A percentile compares a stretch with the other conserved stretches of the same genome.
These are phyloP conservation scores for Herpetotheres cachinnans DNA, from an alignment of 2,113 vertebrate species.

Conservation along the genomic window DNA sequence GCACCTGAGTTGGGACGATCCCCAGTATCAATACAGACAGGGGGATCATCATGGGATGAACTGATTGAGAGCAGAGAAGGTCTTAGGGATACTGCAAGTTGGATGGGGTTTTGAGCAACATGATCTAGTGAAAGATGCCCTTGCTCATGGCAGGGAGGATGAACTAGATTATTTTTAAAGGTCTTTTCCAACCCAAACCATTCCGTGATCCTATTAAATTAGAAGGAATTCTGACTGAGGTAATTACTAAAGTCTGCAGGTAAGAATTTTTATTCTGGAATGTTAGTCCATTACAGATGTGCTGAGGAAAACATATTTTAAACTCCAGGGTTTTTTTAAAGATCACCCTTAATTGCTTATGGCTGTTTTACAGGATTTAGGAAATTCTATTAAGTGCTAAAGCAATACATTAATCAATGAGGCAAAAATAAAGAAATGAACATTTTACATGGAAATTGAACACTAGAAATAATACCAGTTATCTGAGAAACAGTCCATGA, in stretches of 20 bases:
- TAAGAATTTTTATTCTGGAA: background rate
- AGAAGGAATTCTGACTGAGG: background rate
- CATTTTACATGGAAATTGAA: background rate
- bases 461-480: background rate
- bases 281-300: background rate
- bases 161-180: background rate
- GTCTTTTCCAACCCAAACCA: background rate
- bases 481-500: background rate
- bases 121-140: background rate
- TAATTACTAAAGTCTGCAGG: background rate
- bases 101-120: background rate
- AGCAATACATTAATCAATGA: background rate
- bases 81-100: background rate
- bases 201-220: background rate
- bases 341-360: background rate
- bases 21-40: background rate
- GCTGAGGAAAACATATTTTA: background rate
- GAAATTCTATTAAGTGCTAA: background rate
- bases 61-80: background rate
- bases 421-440: background rate
- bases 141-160: background rate
- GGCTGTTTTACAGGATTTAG: background rate
- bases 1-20: rapidly evolving
- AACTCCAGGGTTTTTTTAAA: background rate
- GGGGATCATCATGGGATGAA: background rate